These are phyloP conservation scores for Limenitis camilla DNA, from an alignment of 2,888 invertebrate genomes.

Conservation along the genomic window DNA sequence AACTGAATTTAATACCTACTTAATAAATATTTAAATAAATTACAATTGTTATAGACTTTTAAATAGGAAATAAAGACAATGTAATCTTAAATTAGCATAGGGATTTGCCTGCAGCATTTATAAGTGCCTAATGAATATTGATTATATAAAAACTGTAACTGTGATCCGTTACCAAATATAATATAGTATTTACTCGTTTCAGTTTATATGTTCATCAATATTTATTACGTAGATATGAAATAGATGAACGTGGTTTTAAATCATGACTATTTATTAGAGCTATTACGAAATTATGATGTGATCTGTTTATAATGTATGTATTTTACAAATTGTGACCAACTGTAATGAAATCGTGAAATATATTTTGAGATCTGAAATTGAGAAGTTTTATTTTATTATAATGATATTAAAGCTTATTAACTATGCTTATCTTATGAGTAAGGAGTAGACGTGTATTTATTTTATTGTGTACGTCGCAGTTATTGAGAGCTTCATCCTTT, in stretches of 20 bases:
- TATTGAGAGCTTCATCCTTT: too few relatives aligned
- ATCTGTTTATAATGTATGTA: conserved; percentile 9
- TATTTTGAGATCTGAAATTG: conserved; percentile 3
- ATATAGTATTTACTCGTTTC: conserved; percentile 16
- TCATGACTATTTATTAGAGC: neutral
- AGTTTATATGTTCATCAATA: conserved; percentile 12
- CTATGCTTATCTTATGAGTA: too few relatives aligned
- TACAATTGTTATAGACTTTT: neutral
- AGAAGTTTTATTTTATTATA: conserved; percentile 1
- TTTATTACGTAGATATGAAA: conserved; percentile 5
- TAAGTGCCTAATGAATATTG: conserved; percentile 15
- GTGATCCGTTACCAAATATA: conserved; percentile 35
- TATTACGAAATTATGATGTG: neutral
- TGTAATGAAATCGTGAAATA: conserved; percentile 14
- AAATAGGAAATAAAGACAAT: neutral
- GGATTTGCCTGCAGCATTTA: neutral
- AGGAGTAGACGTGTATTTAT: too few relatives aligned
- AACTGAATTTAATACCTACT: conserved; percentile 13
- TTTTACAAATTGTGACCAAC: conserved; percentile 11
- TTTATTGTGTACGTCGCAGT: too few relatives aligned
- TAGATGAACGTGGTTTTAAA: neutral
- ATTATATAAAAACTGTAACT: conserved; percentile 21
- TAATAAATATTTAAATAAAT: conserved; percentile 12
- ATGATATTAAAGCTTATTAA: neutral
- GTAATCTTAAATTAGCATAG: neutral